Base-by-base conservation (phyloP, 2,888 invertebrate genomes). In the Eilema griseolum region DNA sequence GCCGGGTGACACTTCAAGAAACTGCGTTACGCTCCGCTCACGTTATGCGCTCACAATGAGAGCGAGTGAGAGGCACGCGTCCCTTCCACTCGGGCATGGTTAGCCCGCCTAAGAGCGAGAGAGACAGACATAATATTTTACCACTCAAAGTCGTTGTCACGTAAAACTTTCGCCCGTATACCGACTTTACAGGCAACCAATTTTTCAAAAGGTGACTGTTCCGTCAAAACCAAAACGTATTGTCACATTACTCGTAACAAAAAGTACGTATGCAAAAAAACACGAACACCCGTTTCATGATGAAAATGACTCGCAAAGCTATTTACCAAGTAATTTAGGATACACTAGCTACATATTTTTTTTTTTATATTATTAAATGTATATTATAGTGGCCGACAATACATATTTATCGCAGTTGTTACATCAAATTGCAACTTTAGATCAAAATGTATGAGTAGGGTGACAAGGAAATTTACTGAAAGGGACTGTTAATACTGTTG, bases 321-420 rank as follows among this genome's bases (percentile, higher is more conserved):
- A 64, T 56, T 64, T 64, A 64, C 28, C 20, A 56, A 79, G 77
- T 70, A 75, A 79, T 79, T 78, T 70, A 73, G 70, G 69, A 75
- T 71, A 57, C 52, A 72, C 61, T 69, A 69, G 56, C 63, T 56
- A 46, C 52, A 7, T 52, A 52, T 31, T 52, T 26, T 28, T 64
- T 52, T 41, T 64, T 64, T 1, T 24, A 52, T 56, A 64, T 64
- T 64, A 31, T 64, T 56, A 74, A 70, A 67, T 71, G 66, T 70
- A 62, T 62, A 56, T 66, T 66, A 71, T 77, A 59, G 71, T 67
- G 74, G 80, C 63, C 71, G 73, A 62, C 72, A 70, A 76, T 82
- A 80, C 74, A 74, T 80, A 80, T 82, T 80, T 81, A 82, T 81
- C 71, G 72, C 62, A 41, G 69, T 57, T 69, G 76, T 78, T 82